Conservation (phyloP, 2,888 invertebrate genomes). For the Tromatobia lineatoria region DNA sequence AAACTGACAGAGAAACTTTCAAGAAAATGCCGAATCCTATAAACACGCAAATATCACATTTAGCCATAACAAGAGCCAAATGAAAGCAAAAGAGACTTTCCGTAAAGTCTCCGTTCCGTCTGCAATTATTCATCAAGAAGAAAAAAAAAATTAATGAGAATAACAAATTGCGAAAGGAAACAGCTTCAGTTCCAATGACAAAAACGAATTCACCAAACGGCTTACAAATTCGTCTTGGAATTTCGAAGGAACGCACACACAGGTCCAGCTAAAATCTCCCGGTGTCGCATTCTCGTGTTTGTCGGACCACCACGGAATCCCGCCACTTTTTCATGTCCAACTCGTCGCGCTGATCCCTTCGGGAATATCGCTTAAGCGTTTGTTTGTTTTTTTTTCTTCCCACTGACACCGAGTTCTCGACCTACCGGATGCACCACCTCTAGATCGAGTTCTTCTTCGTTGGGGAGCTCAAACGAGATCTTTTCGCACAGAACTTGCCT, state of each 20-base stretch:
- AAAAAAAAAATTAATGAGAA: slow-evolving; percentile 1
- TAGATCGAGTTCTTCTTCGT: slow-evolving; percentile 38
- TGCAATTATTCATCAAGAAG: slow-evolving; percentile 27
- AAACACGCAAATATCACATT: no score
- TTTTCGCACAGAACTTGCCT: slow-evolving; percentile 48
- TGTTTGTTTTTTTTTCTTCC: slow-evolving; percentile 47
- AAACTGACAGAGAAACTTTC: no score
- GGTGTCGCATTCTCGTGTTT: slow-evolving; percentile 35
- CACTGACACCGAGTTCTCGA: slow-evolving; percentile 48
- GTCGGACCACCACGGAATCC: slow-evolving; percentile 60
- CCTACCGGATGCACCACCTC: slow-evolving; percentile 42
- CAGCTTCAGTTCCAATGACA: background rate
- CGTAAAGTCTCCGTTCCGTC: no score
- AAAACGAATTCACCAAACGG: slow-evolving; percentile 35
- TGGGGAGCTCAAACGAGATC: slow-evolving; percentile 57
- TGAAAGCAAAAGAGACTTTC: no score
- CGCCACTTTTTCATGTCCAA: slow-evolving; percentile 55
- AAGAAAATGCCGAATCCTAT: no score
- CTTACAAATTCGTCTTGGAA: slow-evolving; percentile 60
- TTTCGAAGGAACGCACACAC: slow-evolving; percentile 40
- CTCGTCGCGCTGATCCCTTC: slow-evolving; percentile 53
- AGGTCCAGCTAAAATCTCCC: slow-evolving; percentile 21
- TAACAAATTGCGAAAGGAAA: slow-evolving; percentile 15
- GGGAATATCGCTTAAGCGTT: slow-evolving; percentile 63
- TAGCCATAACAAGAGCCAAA: no score